Evolutionary conservation across 2,113 vertebrate species (phyloP).

Genomic region (Neotoma lepida): DNA sequence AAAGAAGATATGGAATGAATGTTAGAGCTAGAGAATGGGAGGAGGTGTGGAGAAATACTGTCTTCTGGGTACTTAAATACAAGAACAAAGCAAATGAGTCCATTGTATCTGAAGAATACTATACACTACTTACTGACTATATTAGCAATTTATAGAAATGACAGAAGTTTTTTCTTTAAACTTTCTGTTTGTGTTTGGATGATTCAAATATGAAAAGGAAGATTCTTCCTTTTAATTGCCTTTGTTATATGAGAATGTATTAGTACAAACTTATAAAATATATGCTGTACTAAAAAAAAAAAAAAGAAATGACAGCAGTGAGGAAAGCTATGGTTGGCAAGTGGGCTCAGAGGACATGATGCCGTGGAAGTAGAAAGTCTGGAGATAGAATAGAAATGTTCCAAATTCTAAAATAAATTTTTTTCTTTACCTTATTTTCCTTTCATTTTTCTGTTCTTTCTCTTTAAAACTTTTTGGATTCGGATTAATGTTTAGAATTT

Average conservation of each 20-base stretch:
- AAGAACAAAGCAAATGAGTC: background rate
- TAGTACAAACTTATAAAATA: no score
- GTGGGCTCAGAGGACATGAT: background rate
- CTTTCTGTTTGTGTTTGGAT: no score
- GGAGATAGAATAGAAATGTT: background rate
- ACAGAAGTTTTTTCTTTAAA: no score
- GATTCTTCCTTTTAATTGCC: no score
- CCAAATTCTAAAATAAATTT: background rate
- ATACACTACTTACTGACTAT: background rate
- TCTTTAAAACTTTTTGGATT: background rate
- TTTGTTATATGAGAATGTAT: no score
- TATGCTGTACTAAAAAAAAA: no score
- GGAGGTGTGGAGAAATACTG: background rate
- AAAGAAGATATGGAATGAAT: no score
- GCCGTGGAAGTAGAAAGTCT: background rate
- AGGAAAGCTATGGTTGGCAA: background rate
- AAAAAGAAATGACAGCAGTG: background rate
- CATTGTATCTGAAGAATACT: rapidly evolving
- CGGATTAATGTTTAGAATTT: conserved; percentile 34
- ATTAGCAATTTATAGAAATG: background rate
- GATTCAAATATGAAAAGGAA: no score
- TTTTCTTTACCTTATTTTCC: background rate
- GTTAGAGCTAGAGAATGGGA: no score
- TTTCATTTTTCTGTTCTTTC: background rate
- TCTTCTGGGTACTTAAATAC: background rate